Percentiles rank a stretch among this genome's conserved stretches.
phyloP scores from a whole-genome alignment of 30 jellyfish, hydroid and myxozoan species.

The Hydractinia symbiolongicarpus region DNA sequence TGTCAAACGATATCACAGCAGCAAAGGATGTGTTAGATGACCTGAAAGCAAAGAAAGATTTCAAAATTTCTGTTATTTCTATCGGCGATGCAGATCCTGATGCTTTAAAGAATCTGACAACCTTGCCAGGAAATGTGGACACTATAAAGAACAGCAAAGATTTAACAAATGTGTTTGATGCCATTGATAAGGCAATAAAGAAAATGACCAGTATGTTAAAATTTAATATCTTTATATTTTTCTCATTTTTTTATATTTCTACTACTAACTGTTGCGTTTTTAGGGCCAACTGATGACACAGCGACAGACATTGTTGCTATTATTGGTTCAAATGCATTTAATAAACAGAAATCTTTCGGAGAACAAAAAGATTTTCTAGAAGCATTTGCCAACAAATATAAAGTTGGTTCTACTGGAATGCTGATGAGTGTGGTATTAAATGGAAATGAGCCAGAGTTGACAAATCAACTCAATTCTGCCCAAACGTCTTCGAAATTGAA shows the following conservation, averaged over 20 bases:
- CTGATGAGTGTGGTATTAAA: neutral
- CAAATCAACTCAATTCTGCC: neutral
- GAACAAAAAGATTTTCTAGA: neutral
- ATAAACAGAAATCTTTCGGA: neutral
- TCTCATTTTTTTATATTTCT: neutral
- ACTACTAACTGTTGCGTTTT: neutral
- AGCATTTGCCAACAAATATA: neutral
- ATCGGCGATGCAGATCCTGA: constrained; percentile 29
- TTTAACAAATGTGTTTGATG: constrained; percentile 16
- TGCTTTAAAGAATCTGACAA: constrained; percentile 29
- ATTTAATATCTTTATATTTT: neutral
- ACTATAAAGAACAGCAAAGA: constrained; percentile 34
- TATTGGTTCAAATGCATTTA: neutral
- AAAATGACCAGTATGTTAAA: neutral
- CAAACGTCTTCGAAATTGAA: neutral
- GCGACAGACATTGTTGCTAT: neutral
- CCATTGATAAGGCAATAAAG: constrained; percentile 34
- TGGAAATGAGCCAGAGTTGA: neutral
- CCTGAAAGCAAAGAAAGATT: too few relatives aligned
- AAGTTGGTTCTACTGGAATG: neutral
- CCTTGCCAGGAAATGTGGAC: constrained; percentile 5
- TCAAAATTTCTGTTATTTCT: constrained; percentile 40
- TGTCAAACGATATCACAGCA: neutral
- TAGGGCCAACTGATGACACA: neutral
- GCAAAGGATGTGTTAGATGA: neutral